These are phyloP conservation scores for Caenorhabditis imperialis DNA, from an alignment of 2,888 invertebrate species.

Conservation along the genomic window DNA sequence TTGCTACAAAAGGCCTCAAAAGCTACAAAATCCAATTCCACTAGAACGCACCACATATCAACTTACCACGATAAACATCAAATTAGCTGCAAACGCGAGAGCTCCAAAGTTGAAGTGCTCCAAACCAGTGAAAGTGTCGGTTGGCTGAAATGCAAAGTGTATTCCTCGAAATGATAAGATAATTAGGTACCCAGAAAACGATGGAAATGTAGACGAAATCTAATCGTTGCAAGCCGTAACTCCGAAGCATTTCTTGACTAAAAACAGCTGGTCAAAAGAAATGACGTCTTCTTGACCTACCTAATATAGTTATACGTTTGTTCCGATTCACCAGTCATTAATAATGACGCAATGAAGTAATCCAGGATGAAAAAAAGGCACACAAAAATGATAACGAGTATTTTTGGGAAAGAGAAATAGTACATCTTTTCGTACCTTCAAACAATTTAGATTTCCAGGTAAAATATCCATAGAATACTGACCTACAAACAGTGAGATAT, in stretches of 20 bases:
- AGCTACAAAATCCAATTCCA: too few relatives aligned
- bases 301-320: background rate
- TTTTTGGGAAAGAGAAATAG: background rate
- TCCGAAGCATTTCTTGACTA: background rate
- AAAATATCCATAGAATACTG: too few relatives aligned
- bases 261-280: too few relatives aligned
- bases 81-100: background rate
- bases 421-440: background rate
- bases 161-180: too few relatives aligned
- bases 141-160: background rate
- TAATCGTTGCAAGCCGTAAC: background rate
- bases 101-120: background rate
- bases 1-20: too few relatives aligned
- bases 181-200: too few relatives aligned
- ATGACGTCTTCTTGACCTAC: too few relatives aligned
- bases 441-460: too few relatives aligned
- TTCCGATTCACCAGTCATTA: background rate
- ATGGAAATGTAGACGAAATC: background rate
- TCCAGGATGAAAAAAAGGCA: background rate
- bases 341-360: background rate
- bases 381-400: background rate
- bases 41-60: background rate
- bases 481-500: background rate
- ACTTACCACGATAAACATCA: background rate
- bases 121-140: background rate